Evolutionary conservation across 2,113 vertebrate genomes (phyloP), one percentile per base, ranked within the genome.

Genomic region (Sebastes fasciatus): DNA sequence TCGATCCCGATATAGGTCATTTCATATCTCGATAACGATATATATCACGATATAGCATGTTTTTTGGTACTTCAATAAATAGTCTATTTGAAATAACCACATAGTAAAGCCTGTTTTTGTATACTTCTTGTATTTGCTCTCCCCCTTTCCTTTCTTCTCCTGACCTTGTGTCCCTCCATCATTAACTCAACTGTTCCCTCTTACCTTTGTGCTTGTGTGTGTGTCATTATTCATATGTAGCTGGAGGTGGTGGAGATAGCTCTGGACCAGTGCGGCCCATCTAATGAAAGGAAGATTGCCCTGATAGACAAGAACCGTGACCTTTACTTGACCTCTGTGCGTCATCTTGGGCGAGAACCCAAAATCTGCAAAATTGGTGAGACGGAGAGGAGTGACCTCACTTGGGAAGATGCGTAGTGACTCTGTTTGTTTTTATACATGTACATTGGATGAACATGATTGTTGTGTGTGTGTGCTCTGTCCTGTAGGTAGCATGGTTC

Each of bases 231-330:
- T 55, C 46, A 13, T 65, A 6, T 84, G 78, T 93, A 99, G 98
- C 96, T 95, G 61, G 98, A 99, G 92, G 96, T 99, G 82, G 90
- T 97, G 85, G 96, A 97, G 90, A 95, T 99, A 76, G 97, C 97
- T 71, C 93, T 99, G 93, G 97, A 99, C 91, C 98, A 99, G 92
- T 96, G 96, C 60, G 98, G 98, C 70, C 94, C 96, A 40, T 96
- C 96, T 61, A 96, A 82, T 85, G 97, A 98, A 57, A 96, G 98
- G 78, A 99, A 98, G 96, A 95, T 99, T 40, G 97, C 97, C 79
- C 94, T 99, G 91, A 96, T 98, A 90, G 98, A 99, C 94, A 99
- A 98, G 93, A 99, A 99, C 88, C 97, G 96, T 85, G 98, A 99
- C 92, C 96, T 99, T 49, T 97, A 96, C 89, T 95, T 99, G 88